Percentiles rank a stretch among this genome's conserved stretches.
phyloP scores from a whole-genome alignment of 2,888 invertebrate species.

The Sisyra terminalis region DNA sequence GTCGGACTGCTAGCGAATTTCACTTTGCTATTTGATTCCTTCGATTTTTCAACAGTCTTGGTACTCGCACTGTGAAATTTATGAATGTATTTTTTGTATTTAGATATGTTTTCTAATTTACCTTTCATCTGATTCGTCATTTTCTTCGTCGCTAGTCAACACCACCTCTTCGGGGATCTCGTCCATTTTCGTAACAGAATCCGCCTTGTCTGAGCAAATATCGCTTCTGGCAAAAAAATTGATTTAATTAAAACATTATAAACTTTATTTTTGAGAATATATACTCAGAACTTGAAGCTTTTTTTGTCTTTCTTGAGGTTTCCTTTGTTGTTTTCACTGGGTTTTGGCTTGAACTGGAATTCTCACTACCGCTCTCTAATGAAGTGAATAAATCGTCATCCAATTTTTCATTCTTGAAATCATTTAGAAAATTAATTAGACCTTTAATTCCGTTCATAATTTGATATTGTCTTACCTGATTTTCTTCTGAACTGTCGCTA shows the following conservation, averaged over 20 bases:
- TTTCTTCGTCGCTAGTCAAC: not conserved
- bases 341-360: no score
- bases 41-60: constrained; percentile 1
- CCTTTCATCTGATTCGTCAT: not conserved
- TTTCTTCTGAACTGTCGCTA: not conserved
- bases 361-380: no score
- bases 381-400: no score
- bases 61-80: not conserved
- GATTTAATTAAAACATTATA: not conserved
- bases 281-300: no score
- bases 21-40: constrained; percentile 16
- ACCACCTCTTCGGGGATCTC: not conserved
- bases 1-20: constrained; percentile 11
- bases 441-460: no score
- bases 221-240: not conserved
- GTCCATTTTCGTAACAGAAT: not conserved
- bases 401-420: no score
- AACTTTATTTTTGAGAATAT: not conserved
- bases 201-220: not conserved
- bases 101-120: no score
- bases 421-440: no score
- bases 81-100: not conserved
- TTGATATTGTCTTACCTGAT: not conserved
- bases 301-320: no score
- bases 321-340: no score